Evolutionary conservation across 2,888 invertebrate genomes (phyloP), one percentile per base, ranked within the genome.

Genomic region (Microctonus aethiopoides): DNA sequence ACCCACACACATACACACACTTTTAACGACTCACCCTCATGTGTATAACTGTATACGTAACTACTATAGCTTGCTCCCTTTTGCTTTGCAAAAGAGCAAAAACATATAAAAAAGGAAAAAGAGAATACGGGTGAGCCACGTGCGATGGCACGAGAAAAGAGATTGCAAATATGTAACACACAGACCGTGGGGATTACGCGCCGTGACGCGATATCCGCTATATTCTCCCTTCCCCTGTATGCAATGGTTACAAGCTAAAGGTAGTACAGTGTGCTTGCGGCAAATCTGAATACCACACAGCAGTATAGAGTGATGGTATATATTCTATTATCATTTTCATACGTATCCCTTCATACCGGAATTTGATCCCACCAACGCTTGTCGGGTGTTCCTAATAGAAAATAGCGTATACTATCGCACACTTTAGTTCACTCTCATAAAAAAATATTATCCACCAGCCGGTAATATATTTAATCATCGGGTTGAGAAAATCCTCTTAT

Each of bases 161-260:
- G 74, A 75, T 76, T 77, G 78, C 74, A 76, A 80, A 83, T 81
- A 77, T 46, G 7, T 46, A 46, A 66, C 52, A 60, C 52, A 26
- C 29, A 70, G 77, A 78, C 79, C 78, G 76, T 77, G 79, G 81
- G 80, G 80, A 83, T 83, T 80, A 82, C 74, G 77, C 73, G 68
- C 62, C 72, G 80, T 80, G 80, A 81, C 66, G 73, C 75, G 77
- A 82, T 80, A 78, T 71, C 67, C 56, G 67, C 52, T 66, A 69
- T 69, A 64, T 56, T 56, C 41, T 61, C 52, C 41, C 63, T 64
- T 56, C 67, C 41, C 64, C 41, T 63, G 32, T 9, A 46, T 46
- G 16, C 16, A 7, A 16, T 46, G 46, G 46, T n/a, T n/a, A n/a
- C 39, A 13, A 13, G n/a, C 39, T n/a, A 39, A n/a, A 39, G 39